Evolutionary conservation across 1,140 invertebrate species (phyloP), one percentile per base, ranked within the genome.

Genomic region (Drosophila biarmipes): DNA sequence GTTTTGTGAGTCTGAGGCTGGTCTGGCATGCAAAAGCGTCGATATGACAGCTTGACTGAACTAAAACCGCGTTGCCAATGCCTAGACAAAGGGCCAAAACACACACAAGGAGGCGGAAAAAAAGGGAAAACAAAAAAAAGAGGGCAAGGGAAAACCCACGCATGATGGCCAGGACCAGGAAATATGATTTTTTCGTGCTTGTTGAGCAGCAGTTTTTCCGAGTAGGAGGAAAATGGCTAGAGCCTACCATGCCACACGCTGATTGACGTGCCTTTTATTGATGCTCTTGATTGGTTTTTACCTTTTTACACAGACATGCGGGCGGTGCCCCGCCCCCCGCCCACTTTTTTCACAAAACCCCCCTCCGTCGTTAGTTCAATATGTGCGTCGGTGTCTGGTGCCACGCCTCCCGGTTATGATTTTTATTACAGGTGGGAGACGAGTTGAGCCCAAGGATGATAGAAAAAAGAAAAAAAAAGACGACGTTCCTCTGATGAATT

Each of bases 251-350:
- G 61, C 42, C 66, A 67, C 76, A 78, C 78, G 81, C 86, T 90
- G 86, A 90, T 90, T 90, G 80, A 90, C 86, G 85, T 86, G 78
- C 80, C 84, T 90, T 90, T 90, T 90, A 90, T 86, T 90, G 85
- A 90, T 90, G 86, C 85, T 90, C 86, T 90, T 90, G 86, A 90
- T 90, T 90, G 86, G 86, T 90, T 90, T 90, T 90, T 90, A 90
- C 86, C 86, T 86, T 90, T 79, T 90, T 69, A 67, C 54, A 55
- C 56, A 73, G 59, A 67, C 76, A 86, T 71, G 73, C 62, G 68
- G 75, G 71, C 35, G 27, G 21, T 64, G 21, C 46, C 31, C 51
- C 15, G 24, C 24, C 24, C 24, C 24, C 24, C 5, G 19, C 29
- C 43, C 6, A 34, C 24, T 15, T 15, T 46, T 15, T 17, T 37